These are phyloP conservation scores for Radopholus similis DNA, from an alignment of 1,140 invertebrate genomes.

Conservation along the genomic window DNA sequence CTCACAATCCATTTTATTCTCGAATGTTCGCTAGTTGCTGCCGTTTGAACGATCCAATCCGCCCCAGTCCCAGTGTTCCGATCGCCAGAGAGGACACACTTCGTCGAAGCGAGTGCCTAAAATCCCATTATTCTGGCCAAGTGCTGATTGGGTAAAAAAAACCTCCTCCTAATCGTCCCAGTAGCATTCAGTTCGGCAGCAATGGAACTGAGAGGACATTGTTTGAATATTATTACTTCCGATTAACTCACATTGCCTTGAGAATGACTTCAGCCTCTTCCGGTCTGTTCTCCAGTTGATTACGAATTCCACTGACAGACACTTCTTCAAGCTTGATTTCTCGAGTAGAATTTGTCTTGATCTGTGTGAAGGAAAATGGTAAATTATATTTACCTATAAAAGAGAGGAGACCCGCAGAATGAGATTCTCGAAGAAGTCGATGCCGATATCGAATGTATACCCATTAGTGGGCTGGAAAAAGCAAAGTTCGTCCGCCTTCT, in stretches of 20 bases:
- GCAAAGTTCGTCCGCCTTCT: slow-evolving; percentile 36
- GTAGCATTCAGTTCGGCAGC: slow-evolving; percentile 5
- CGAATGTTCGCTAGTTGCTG: too few species aligned
- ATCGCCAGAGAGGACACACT: too few species aligned
- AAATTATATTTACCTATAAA: background rate
- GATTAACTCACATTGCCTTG: slow-evolving; percentile 6
- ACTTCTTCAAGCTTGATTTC: slow-evolving; percentile 13
- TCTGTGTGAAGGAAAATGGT: background rate
- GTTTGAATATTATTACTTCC: background rate
- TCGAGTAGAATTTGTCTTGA: slow-evolving; percentile 8
- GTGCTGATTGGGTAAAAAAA: too few species aligned
- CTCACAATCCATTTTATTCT: too few species aligned
- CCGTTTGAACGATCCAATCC: too few species aligned
- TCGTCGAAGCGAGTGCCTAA: too few species aligned
- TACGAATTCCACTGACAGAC: background rate
- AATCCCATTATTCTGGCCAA: too few species aligned
- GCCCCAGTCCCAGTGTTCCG: too few species aligned
- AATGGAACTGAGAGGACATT: background rate
- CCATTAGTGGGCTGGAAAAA: slow-evolving; percentile 28
- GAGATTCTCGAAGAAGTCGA: slow-evolving; percentile 28
- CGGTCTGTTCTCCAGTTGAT: slow-evolving; percentile 7
- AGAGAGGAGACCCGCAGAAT: slow-evolving; percentile 8
- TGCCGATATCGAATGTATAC: slow-evolving; percentile 20
- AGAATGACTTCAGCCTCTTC: slow-evolving; percentile 13
- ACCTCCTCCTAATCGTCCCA: slow-evolving; percentile 7